phyloP scores from a whole-genome alignment of 2,888 invertebrate genomes.

The Blastobasis lacticolella region DNA sequence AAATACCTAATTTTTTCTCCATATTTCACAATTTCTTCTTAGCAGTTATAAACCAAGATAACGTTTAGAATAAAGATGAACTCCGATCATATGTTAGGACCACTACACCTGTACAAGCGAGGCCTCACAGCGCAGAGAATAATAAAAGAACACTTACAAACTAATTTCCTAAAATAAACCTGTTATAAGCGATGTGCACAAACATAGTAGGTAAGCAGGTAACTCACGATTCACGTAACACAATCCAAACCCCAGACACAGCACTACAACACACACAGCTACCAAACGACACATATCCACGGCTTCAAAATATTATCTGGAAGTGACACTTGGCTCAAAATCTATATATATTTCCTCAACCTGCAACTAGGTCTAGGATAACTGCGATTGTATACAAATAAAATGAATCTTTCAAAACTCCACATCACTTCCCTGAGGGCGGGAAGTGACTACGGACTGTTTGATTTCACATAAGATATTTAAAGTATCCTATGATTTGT shows the following conservation, averaged over 20 bases:
- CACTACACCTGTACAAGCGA: neutral
- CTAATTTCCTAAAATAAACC: neutral
- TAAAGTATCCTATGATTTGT: slow-evolving; percentile 65
- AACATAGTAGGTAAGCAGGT: slow-evolving; percentile 1
- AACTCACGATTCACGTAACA: slow-evolving; percentile 62
- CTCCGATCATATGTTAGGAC: neutral
- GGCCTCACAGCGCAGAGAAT: neutral
- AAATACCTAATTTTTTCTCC: no score
- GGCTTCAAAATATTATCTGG: slow-evolving; percentile 22
- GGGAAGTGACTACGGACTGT: slow-evolving; percentile 42
- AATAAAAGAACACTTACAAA: neutral
- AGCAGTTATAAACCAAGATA: no score
- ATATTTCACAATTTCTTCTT: no score
- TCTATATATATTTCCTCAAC: slow-evolving; percentile 26
- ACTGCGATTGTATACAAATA: slow-evolving; percentile 15
- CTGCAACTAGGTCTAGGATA: slow-evolving; percentile 34
- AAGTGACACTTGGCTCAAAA: slow-evolving; percentile 17
- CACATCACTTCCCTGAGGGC: slow-evolving; percentile 34
- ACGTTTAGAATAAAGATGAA: no score
- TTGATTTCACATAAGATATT: slow-evolving; percentile 61
- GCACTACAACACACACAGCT: slow-evolving; percentile 24
- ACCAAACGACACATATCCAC: slow-evolving; percentile 45
- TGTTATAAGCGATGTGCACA: neutral
- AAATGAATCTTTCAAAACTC: slow-evolving; percentile 18
- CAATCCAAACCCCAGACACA: slow-evolving; percentile 36